Evolutionary conservation across 2,113 vertebrate genomes (phyloP).

Genomic region (Mirza zaza): DNA sequence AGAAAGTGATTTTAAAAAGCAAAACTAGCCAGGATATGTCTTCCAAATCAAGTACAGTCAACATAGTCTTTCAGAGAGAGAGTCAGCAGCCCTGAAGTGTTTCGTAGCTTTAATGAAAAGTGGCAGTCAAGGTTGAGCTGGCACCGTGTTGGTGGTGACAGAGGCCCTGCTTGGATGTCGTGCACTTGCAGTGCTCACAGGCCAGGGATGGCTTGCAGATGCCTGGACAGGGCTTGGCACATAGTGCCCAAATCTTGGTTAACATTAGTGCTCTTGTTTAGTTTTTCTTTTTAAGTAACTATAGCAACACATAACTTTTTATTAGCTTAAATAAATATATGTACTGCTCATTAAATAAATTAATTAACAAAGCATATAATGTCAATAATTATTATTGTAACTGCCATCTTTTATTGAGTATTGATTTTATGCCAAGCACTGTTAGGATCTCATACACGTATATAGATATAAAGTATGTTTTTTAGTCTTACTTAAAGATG

Average conservation of each 20-base stretch:
- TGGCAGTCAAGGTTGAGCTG: not conserved
- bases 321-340: not conserved
- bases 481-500: not conserved
- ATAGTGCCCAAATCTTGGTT: fast-evolving
- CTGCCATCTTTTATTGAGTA: not conserved
- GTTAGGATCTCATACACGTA: not conserved
- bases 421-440: not conserved
- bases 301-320: not conserved
- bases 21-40: not conserved
- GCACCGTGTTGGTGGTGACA: no score
- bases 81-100: not conserved
- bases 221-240: no score
- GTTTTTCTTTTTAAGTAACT: not conserved
- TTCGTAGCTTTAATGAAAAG: not conserved
- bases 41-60: not conserved
- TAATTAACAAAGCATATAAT: not conserved
- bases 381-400: not conserved
- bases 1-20: not conserved
- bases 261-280: not conserved
- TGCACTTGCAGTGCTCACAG: not conserved
- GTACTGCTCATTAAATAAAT: not conserved
- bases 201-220: not conserved
- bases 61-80: not conserved
- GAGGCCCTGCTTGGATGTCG: not conserved
- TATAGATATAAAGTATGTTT: not conserved